Evolutionary conservation across 2,888 invertebrate species (phyloP).

Genomic region (Protonemura montana): DNA sequence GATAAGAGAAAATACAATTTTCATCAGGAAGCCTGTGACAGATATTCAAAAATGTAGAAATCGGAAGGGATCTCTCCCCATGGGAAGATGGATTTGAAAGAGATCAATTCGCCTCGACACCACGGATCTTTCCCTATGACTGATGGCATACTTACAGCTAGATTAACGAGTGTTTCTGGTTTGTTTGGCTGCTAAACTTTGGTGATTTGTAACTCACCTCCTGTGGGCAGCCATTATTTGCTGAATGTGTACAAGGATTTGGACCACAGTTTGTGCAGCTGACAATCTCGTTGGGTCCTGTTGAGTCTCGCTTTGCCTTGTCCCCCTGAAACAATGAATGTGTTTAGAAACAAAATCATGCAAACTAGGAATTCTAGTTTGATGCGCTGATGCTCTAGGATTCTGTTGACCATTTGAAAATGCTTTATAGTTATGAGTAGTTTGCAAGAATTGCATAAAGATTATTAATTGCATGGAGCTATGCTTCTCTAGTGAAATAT

Average conservation of each 20-base stretch:
- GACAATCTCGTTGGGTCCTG: constrained; percentile 80
- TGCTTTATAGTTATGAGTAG: background rate
- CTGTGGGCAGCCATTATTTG: constrained; percentile 86
- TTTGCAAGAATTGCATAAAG: background rate
- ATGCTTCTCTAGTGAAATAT: background rate
- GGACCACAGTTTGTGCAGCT: constrained; percentile 84
- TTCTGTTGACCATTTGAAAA: background rate
- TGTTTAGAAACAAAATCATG: background rate
- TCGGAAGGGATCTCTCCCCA: no score
- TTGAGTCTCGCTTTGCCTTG: constrained; percentile 78
- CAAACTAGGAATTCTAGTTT: background rate
- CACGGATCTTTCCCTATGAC: no score
- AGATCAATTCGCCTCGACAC: no score
- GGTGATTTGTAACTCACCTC: constrained; percentile 77
- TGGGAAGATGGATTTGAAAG: no score
- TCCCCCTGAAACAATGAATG: constrained; percentile 69
- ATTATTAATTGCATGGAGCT: background rate
- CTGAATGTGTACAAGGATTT: constrained; percentile 84
- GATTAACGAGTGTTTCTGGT: no score
- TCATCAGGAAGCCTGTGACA: no score
- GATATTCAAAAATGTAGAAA: no score
- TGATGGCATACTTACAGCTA: no score
- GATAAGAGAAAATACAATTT: no score
- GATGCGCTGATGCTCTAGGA: background rate
- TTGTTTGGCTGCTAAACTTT: no score